Evolutionary conservation across 2,797 vertebrate genomes (phyloP).

Genomic region (Xerus rutilus): DNA sequence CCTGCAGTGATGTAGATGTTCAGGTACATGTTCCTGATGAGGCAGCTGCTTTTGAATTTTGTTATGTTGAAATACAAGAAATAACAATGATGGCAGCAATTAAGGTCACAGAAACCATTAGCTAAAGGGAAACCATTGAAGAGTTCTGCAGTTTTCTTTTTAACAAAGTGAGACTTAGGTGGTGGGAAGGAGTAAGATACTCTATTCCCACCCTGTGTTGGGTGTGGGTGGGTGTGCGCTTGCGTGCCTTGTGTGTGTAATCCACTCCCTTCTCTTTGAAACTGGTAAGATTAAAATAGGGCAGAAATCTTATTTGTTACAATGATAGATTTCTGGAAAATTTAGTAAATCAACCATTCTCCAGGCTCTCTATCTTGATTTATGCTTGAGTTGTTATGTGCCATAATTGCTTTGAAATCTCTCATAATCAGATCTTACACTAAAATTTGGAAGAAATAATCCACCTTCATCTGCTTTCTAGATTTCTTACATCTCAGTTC

Average conservation of each 20-base stretch:
- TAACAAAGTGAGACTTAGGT: slow-evolving; percentile 54
- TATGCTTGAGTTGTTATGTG: slow-evolving; percentile 81
- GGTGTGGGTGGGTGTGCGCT: rapidly evolving
- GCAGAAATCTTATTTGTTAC: slow-evolving; percentile 69
- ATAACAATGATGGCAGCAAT: not conserved
- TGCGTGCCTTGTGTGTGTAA: not conserved
- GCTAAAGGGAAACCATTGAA: slow-evolving; percentile 25
- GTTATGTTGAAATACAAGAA: slow-evolving; percentile 34
- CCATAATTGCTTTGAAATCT: slow-evolving; percentile 85
- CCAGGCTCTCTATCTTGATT: slow-evolving; percentile 74
- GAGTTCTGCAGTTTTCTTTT: slow-evolving; percentile 55
- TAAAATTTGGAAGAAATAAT: slow-evolving; percentile 64
- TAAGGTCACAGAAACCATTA: slow-evolving; percentile 59
- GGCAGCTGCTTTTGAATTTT: slow-evolving; percentile 66
- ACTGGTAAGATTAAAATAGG: slow-evolving; percentile 69
- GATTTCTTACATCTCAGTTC: slow-evolving; percentile 49
- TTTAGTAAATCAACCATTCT: slow-evolving; percentile 72
- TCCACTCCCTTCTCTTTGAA: slow-evolving; percentile 43
- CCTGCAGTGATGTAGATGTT: slow-evolving; percentile 65
- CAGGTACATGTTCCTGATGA: slow-evolving; percentile 70
- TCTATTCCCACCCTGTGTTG: not conserved
- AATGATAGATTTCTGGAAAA: slow-evolving; percentile 74
- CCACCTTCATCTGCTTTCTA: slow-evolving; percentile 67
- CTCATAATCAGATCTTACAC: slow-evolving; percentile 72
- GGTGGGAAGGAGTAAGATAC: slow-evolving; percentile 21